These are phyloP conservation scores for Lycaon pictus DNA, from an alignment of 2,113 vertebrate genomes.

Conservation along the genomic window DNA sequence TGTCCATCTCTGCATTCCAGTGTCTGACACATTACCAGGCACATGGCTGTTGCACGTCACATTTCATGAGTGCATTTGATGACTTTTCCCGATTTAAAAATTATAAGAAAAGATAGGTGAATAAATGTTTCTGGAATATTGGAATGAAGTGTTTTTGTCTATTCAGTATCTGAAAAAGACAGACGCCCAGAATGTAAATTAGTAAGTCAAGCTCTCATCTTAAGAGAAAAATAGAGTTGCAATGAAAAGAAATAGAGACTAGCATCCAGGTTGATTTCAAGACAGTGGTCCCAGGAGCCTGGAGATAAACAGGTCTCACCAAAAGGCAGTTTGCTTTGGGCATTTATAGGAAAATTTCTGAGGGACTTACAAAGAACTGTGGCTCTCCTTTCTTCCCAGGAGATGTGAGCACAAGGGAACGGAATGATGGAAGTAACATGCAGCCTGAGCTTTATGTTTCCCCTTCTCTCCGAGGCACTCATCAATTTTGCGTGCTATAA, in stretches of 20 bases:
- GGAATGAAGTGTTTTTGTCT: background rate
- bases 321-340: slow-evolving; percentile 29
- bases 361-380: background rate
- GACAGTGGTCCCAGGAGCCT: background rate
- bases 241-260: background rate
- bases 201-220: background rate
- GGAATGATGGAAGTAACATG: background rate
- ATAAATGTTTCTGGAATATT: background rate
- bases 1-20: background rate
- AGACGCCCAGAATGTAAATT: background rate
- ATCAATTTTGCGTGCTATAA: slow-evolving; percentile 52
- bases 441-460: slow-evolving; percentile 11
- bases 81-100: background rate
- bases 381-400: slow-evolving; percentile 43
- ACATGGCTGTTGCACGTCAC: background rate
- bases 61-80: background rate
- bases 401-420: background rate
- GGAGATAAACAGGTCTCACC: slow-evolving; percentile 27
- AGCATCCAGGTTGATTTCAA: background rate
- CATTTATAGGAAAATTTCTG: slow-evolving; percentile 39
- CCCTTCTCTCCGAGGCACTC: background rate
- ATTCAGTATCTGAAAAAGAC: background rate
- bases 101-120: background rate
- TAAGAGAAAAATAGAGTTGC: background rate
- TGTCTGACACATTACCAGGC: background rate